Percentiles rank a stretch among this genome's conserved stretches.
These are phyloP conservation scores for Lycaon pictus DNA, from an alignment of 2,113 vertebrate genomes.

Conservation along the genomic window DNA sequence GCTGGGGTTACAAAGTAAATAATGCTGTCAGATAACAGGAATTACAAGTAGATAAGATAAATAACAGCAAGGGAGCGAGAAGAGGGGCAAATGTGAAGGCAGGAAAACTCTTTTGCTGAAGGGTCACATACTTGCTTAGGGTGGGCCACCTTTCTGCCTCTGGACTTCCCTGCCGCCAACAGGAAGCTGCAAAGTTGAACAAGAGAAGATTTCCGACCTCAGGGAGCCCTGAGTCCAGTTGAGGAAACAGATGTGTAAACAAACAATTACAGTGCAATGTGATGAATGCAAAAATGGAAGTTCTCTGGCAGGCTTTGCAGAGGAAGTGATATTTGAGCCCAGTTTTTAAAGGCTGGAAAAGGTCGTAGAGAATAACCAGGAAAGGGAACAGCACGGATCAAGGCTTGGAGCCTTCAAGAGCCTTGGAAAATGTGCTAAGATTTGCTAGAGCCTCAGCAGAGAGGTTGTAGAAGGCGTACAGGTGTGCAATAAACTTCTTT, in stretches of 20 bases:
- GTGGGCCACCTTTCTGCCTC: conserved; percentile 54
- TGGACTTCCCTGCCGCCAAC: conserved; percentile 42
- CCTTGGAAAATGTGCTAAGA: background rate
- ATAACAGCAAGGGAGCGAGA: background rate
- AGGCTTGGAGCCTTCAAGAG: background rate
- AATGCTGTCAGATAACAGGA: conserved; percentile 68
- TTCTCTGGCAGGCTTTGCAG: conserved; percentile 45
- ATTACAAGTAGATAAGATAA: conserved; percentile 44
- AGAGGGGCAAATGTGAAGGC: background rate
- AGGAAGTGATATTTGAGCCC: conserved; percentile 51
- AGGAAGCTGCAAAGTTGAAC: conserved; percentile 78
- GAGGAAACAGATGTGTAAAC: conserved; percentile 84
- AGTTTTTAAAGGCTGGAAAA: background rate
- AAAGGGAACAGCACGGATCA: background rate
- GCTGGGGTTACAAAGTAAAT: conserved; percentile 47
- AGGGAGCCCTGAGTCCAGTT: conserved; percentile 56
- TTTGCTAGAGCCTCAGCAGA: background rate
- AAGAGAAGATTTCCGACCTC: conserved; percentile 78
- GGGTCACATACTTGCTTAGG: conserved; percentile 66
- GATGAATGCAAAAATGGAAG: conserved; percentile 64
- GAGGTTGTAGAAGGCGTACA: background rate
- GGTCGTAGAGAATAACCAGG: background rate
- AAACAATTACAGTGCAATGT: conserved; percentile 73
- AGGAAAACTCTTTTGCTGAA: conserved; percentile 28
- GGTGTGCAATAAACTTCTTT: background rate